Evolutionary conservation across 1,140 invertebrate species (phyloP), one percentile per base, ranked within the genome.

Genomic region (Drosophila rufa): DNA sequence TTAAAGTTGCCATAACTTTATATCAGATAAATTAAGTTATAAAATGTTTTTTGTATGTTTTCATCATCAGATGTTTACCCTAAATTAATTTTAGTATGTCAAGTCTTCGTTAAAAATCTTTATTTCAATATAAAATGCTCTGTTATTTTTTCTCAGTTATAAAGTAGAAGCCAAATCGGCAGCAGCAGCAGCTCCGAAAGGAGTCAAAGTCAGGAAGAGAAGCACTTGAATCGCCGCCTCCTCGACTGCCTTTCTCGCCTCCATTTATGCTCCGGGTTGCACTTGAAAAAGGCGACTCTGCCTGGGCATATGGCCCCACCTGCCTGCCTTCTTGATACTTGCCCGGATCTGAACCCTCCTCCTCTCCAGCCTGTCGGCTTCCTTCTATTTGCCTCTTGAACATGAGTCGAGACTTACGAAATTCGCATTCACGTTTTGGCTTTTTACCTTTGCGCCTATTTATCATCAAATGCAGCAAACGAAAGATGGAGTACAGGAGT

Each of bases 401-500:
- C 69, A 73, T 73, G 69, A 73, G 69, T 82, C 55, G 57, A 73
- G 75, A 61, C 70, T 66, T 89, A 77, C 73, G 69, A 87, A 89
- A 85, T 89, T 89, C 82, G 79, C 75, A 90, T 91, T 84, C 85
- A 89, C 85, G 79, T 85, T 89, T 91, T 89, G 81, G 86, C 82
- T 85, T 90, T 89, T 91, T 90, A 91, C 86, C 82, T 90, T 90
- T 89, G 78, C 86, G 85, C 86, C 78, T 89, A 91, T 91, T 89
- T 89, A 89, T 89, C 82, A 91, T 90, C 85, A 91, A 91, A 89
- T 85, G 79, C 70, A 82, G 66, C 51, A 59, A 58, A 66, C 33
- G 45, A 25, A 51, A 77, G 75, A 69, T 67, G 71, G 47, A 75
- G 46, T 57, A 38, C 66, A 53, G 45, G 40, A 75, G 50, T 69